Evolutionary conservation across 2,888 invertebrate species (phyloP), one percentile per base, ranked within the genome.

Genomic region (Microlaimidae sp.): DNA sequence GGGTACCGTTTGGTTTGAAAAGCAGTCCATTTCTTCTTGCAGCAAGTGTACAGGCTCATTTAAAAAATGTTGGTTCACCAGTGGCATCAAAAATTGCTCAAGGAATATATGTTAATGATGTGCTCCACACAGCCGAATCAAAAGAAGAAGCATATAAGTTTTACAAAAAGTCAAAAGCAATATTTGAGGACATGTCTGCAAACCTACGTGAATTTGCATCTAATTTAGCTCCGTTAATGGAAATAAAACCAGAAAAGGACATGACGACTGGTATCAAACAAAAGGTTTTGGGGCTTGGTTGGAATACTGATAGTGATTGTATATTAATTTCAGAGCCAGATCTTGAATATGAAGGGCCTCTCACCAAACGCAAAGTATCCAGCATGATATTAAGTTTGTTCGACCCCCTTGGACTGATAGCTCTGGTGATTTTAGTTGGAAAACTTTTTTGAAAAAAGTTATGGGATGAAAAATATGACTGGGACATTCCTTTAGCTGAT

Each of bases 1-100:
- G 64, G 1, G 60, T 70, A 3, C 70, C 66, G 1, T 70, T 70
- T 45, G 67, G 70, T 1, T 64, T 62, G 1, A 59, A 64, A 7
- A 54, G 62, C 4, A 63, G 64, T 2, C 61, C 66, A n/a, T 69
- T 57, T 3, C 28, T 48, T 58, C 48, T 66, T 23, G 64, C 67
- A 1, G 61, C 59, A 1, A 27, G 64, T 45, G 59, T 58, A n/a
- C 49, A 69, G 13, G 41, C 59, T 40, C 61, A 64, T 54, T 48
- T 66, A 25, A 64, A 64, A 1, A 5, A 55, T 1, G 63, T 66
- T 19, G 58, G 61, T 32, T 56, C 60, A 2, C 4, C 38, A 19
- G 61, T 58, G 5, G 45, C 58, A 2, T 21, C 57, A 32, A 50
- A 55, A n/a, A 53, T 62, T 17, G 26, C 25, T 7, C 29, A 56